Evolutionary conservation across 2,797 vertebrate species (phyloP).

Genomic region (Amblyopsis hoosieri): DNA sequence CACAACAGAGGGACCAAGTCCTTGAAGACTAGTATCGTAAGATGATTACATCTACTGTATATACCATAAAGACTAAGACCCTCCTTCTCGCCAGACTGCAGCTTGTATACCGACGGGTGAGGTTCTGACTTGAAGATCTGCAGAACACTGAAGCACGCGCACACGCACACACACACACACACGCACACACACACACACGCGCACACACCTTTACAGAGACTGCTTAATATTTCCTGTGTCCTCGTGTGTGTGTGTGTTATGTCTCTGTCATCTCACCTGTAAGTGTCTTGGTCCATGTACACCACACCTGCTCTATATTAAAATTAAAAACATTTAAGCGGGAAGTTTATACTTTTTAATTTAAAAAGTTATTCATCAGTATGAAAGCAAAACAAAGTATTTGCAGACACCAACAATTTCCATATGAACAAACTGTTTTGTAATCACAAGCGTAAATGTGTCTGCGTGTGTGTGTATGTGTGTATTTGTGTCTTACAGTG

Average conservation of each 20-base stretch:
- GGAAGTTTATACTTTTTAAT: background rate
- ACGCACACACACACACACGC: slow-evolving; percentile 1
- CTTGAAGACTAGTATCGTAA: background rate
- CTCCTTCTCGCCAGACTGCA: slow-evolving; percentile 91
- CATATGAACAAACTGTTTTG: slow-evolving; percentile 29
- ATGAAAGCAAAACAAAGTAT: no score
- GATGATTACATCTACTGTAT: background rate
- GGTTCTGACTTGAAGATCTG: slow-evolving; percentile 96
- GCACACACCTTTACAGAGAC: background rate
- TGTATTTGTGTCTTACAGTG: slow-evolving; percentile 75
- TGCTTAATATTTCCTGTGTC: background rate
- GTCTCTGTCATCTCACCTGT: slow-evolving; percentile 72
- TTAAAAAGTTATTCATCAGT: no score
- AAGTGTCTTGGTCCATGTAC: slow-evolving; percentile 84
- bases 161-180: slow-evolving; percentile 2
- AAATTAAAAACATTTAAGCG: slow-evolving; percentile 36
- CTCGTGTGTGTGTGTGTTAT: background rate
- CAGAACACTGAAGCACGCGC: slow-evolving; percentile 78
- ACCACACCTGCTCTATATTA: slow-evolving; percentile 79
- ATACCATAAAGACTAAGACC: slow-evolving; percentile 94
- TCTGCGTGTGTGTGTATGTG: slow-evolving; percentile 13
- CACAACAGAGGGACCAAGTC: background rate
- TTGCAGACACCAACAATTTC: background rate
- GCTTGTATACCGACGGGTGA: slow-evolving; percentile 95
- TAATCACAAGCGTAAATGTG: slow-evolving; percentile 24